These are phyloP conservation scores for Dromiciops gliroides DNA, from an alignment of 2,113 vertebrate genomes.

Conservation along the genomic window DNA sequence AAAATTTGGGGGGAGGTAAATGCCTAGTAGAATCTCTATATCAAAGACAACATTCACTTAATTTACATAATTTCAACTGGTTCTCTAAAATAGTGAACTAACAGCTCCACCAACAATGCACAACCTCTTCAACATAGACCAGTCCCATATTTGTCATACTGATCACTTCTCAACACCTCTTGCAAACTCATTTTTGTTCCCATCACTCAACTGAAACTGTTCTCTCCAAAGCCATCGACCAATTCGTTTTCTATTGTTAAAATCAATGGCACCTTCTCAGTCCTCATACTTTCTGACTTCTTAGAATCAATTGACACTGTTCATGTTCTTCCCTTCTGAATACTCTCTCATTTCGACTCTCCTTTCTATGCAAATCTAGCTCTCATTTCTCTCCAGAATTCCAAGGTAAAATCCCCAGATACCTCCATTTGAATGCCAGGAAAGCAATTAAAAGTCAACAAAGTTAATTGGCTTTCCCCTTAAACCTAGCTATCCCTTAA, in stretches of 20 bases:
- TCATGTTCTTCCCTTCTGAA: background rate
- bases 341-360: background rate
- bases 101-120: background rate
- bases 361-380: background rate
- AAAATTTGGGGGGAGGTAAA: background rate
- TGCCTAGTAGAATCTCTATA: background rate
- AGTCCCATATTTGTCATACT: background rate
- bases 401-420: background rate
- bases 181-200: background rate
- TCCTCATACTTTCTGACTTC: background rate
- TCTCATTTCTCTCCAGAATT: background rate
- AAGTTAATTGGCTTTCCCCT: no score
- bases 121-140: background rate
- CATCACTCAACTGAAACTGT: background rate
- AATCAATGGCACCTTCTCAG: background rate
- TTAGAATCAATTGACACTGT: background rate
- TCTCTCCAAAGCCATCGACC: background rate
- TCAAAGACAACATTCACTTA: background rate
- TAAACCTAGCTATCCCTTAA: no score
- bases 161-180: background rate
- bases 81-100: background rate
- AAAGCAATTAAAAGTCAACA: background rate
- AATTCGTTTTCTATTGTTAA: background rate
- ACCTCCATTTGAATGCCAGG: background rate
- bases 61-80: background rate